phyloP scores from a whole-genome alignment of 2,113 vertebrate species.

The Cynocephalus volans region DNA sequence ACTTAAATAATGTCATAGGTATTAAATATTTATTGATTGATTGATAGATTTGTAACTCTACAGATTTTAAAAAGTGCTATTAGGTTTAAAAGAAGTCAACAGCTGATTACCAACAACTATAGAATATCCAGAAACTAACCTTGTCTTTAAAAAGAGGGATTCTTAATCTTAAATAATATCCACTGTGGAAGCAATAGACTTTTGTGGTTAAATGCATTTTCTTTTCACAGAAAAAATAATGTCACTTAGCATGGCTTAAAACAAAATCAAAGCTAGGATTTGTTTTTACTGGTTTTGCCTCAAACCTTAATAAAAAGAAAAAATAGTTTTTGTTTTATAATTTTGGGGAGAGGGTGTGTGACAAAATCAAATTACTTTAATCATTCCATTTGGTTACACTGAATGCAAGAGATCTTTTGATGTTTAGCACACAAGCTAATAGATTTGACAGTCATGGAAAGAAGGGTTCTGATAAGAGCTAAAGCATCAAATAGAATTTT shows the following conservation, averaged over 20 bases:
- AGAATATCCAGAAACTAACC: neutral
- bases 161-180: neutral
- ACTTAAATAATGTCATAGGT: neutral
- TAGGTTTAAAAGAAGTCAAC: neutral
- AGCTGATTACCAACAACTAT: neutral
- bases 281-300: neutral
- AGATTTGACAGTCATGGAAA: neutral
- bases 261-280: constrained; percentile 46
- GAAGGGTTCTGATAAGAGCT: neutral
- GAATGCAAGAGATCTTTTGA: neutral
- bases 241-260: constrained; percentile 38
- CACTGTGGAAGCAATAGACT: neutral
- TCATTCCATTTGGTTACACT: neutral
- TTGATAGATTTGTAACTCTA: neutral
- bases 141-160: neutral
- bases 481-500: neutral
- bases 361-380: neutral
- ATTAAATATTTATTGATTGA: neutral
- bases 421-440: neutral
- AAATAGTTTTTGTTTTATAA: neutral
- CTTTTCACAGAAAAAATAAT: constrained; percentile 23
- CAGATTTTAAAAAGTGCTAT: neutral
- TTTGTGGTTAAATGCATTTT: constrained; percentile 9
- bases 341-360: neutral
- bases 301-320: constrained; percentile 21